Base-by-base conservation (phyloP, 2,113 vertebrate species). In the Brachyhypopomus occidentalis region DNA sequence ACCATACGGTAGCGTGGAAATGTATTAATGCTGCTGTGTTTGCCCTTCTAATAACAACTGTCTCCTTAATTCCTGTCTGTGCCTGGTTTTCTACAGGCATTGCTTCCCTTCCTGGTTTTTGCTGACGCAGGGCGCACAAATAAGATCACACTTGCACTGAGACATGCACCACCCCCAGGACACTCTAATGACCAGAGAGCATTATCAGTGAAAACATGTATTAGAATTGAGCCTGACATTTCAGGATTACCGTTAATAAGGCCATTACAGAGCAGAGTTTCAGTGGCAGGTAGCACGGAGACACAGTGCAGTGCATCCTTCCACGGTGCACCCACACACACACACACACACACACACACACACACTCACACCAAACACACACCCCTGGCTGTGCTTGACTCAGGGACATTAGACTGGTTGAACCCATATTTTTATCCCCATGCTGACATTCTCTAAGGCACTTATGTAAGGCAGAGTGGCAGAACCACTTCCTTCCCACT, bases 401-500 rank as follows among this genome's bases (percentile, higher is more conserved):
- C 75, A 25, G 82, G 82, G 78, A 86, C 79, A 86, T 84, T 82
- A 83, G 75, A 77, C 78, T 81, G 82, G 77, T 84, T 82, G 78
- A 84, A 82, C 85, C 72, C 82, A 77, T 84, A 83, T 86, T 86
- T 86, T 86, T 86, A 86, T 86, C 81, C 73, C 78, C 60, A 60
- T 83, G 60, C 70, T 86, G 81, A 86, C 84, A 81, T 86, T 79
- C 70, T 75, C 71, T 84, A 75, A 60, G 77, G 77, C 77, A 76
- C 77, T 83, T 86, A 86, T 83, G 78, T 86, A 83, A 83, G 81
- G 72, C 84, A 86, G 82, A 82, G 85, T 86, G 82, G 82, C 74
- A 86, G 74, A 86, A 81, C 74, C 45, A 67, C 79, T 72, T 75
- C 72, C 75, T 84, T 85, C 77, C 67, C 38, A 76, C 52, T 59